These are phyloP conservation scores for Ceraclea dissimilis DNA, from an alignment of 2,888 invertebrate genomes.

Conservation along the genomic window DNA sequence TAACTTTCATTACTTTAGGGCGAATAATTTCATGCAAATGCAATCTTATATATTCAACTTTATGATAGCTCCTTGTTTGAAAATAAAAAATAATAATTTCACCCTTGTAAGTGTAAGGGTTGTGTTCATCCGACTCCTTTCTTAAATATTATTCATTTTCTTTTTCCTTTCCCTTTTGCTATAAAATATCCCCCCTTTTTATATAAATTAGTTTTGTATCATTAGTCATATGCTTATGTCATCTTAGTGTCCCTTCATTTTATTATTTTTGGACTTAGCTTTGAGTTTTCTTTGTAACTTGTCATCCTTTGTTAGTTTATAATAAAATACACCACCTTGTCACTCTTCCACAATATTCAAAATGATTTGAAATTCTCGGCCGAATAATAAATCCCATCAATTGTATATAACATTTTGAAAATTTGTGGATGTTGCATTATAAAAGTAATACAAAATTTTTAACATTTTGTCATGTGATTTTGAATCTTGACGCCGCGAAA, in stretches of 20 bases:
- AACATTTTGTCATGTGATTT: too few relatives aligned
- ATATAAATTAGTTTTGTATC: neutral
- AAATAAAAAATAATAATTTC: neutral
- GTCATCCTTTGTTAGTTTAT: too few relatives aligned
- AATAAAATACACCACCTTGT: too few relatives aligned
- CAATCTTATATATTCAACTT: neutral
- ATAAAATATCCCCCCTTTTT: neutral
- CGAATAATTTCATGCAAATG: neutral
- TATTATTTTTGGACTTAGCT: neutral
- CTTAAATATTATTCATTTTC: neutral
- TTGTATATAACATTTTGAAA: too few relatives aligned
- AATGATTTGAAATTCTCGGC: too few relatives aligned
- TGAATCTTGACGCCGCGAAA: too few relatives aligned
- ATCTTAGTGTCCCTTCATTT: neutral
- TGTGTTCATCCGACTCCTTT: neutral
- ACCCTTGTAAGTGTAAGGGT: neutral
- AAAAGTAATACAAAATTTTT: too few relatives aligned
- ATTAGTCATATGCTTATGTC: neutral
- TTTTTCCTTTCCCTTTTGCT: neutral
- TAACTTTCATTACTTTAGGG: neutral
- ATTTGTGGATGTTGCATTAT: too few relatives aligned
- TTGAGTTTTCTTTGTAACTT: neutral
- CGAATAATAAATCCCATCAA: too few relatives aligned
- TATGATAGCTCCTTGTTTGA: neutral
- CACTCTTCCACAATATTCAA: too few relatives aligned